Evolutionary conservation across 53 echinoderm and acorn worm genomes (phyloP), one percentile per base, ranked within the genome.

Genomic region (Actinopyga echinites): DNA sequence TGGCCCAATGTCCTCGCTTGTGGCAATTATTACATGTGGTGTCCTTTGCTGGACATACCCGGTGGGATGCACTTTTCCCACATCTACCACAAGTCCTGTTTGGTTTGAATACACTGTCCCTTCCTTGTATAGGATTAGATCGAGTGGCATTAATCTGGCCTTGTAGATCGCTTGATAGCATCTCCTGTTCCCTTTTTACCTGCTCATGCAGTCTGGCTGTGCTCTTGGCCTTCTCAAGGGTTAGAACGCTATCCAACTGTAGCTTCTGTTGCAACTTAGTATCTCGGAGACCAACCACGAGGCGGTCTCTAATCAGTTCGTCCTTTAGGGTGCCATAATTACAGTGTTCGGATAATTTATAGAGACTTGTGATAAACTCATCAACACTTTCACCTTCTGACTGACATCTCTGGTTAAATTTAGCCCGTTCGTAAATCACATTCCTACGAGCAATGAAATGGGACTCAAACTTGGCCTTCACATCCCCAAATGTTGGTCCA

Each of bases 301-400:
- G 58, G 37, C 87, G 66, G 53, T 92, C 89, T 64, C 86, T 55
- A 6, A 89, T 85, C 19, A 91, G 59, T 24, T 88, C 86, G 5
- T 92, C 86, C 34, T 89, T 89, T 12, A 91, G 63, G 1, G 58
- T 38, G 8, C 71, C 62, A 42, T 87, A 91, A 10, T 88, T 49
- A 36, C 92, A 92, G 56, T 92, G 80, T 28, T 85, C 88, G 21
- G 86, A 86, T n/a, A 92, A 44, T 58, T 79, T 67, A 64, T 92
- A 89, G 9, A 89, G 69, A 22, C 79, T 86, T 69, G 89, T 89
- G 59, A 85, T 92, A 34, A 86, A 92, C 12, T 65, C 64, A 60
- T 92, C 89, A 15, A 87, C 84, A 59, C 49, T 84, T 11, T 93
- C 93, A 11, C 88, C 90, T 28, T 85, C 77, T 26, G 44, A 43